Conservation (phyloP, 2,888 invertebrate species). For the Tetropium fuscum region DNA sequence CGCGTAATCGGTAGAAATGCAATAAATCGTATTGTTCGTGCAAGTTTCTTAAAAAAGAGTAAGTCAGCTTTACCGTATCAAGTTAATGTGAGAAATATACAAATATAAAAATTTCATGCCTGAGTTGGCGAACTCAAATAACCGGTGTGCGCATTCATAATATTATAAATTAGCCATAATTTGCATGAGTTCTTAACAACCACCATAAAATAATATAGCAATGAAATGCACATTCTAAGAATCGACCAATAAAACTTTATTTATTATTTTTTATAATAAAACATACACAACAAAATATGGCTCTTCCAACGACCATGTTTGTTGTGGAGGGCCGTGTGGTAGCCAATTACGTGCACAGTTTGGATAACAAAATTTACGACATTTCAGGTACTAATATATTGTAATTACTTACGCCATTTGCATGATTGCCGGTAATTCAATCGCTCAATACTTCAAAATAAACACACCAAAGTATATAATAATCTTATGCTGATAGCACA, state of each 20-base stretch:
- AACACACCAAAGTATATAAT: not conserved
- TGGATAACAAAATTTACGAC: conserved; percentile 36
- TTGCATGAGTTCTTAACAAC: conserved; percentile 48
- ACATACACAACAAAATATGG: conserved; percentile 36
- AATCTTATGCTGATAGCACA: too few relatives aligned
- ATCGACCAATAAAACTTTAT: conserved; percentile 38
- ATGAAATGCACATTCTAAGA: conserved; percentile 38
- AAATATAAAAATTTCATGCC: conserved; percentile 44
- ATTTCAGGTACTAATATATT: conserved; percentile 6
- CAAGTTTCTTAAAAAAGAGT: conserved; percentile 28
- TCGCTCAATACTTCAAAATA: too few relatives aligned
- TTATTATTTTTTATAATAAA: conserved; percentile 33
- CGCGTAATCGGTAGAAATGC: conserved; percentile 36
- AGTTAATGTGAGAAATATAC: conserved; percentile 44
- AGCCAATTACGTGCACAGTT: conserved; percentile 41
- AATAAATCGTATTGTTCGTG: conserved; percentile 42
- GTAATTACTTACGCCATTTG: conserved; percentile 3
- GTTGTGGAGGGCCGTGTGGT: conserved; percentile 36
- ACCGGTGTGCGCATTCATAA: conserved; percentile 40
- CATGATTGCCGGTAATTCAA: conserved; percentile 8
- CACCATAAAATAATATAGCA: conserved; percentile 47
- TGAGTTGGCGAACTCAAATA: conserved; percentile 35
- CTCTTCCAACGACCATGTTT: conserved; percentile 34
- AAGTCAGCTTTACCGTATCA: conserved; percentile 27
- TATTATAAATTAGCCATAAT: conserved; percentile 46